Base-by-base conservation (phyloP, 2,113 vertebrate genomes). In the Microcebus ravelobensis region DNA sequence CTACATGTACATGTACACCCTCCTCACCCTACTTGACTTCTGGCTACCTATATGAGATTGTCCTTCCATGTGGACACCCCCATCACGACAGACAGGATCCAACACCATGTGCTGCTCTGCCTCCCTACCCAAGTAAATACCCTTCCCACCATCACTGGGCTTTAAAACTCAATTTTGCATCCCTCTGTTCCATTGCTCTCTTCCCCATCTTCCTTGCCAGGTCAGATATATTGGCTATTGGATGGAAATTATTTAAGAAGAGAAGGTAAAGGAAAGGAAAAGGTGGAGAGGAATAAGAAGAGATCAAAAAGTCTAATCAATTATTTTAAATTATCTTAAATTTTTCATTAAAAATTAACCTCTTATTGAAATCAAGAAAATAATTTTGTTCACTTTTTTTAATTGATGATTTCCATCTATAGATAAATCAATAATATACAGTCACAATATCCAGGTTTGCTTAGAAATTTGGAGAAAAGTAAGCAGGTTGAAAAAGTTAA, bases 401-500 rank as follows among this genome's bases (percentile, higher is more conserved):
- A 21, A 36, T 39, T n/a, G 65, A n/a, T 48, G 3, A 68, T 55
- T 82, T 85, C 1, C 25, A 18, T 29, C n/a, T 13, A 31, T 79
- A 85, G 13, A 2, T 10, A 57, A 50, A 71, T 77, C n/a, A 88
- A n/a, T 59, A 27, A 57, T 27, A 76, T 14, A 11, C 15, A 87
- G 5, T 42, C 7, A 92, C 1, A 65, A 81, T 1, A 50, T 27
- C 6, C 31, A 59, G 21, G 7, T 59, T 83, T 85, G 13, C 34
- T 42, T 59, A 82, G 48, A 93, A 45, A 68, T 63, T 45, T 90
- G 63, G 42, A 3, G 0, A 50, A 65, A 91, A 59, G 52, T 80
- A 87, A 95, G 87, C 29, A 55, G 61, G 91, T 90, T 90, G 97
- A 98, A 98, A 98, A 97, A 97, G 95, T 93, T 63, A 98, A 97